Evolutionary conservation across 1,140 invertebrate species (phyloP).

Genomic region (Dinothrombium tinctorium): DNA sequence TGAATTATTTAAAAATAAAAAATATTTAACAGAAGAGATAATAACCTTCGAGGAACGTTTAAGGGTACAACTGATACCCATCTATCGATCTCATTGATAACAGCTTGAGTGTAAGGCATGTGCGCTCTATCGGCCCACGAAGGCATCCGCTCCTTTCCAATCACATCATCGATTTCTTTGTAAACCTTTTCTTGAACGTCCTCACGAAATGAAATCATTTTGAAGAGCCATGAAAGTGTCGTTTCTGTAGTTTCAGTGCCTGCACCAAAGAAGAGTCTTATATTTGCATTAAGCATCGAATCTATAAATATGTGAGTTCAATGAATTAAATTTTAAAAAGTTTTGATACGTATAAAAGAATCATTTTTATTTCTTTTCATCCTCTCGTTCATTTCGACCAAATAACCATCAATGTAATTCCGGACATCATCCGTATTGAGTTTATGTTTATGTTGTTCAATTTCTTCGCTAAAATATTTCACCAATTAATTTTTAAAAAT

Average conservation of each 20-base stretch:
- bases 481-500: no score
- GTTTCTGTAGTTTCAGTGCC: conserved; percentile 17
- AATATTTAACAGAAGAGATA: no score
- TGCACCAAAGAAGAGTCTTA: conserved; percentile 14
- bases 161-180: conserved; percentile 15
- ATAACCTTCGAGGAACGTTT: conserved; percentile 11
- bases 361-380: neutral
- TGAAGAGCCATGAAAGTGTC: conserved; percentile 14
- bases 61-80: conserved; percentile 13
- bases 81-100: conserved; percentile 14
- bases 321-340: no score
- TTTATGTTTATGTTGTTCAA: conserved; percentile 4
- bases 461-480: neutral
- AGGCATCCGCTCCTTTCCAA: conserved; percentile 13
- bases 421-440: neutral
- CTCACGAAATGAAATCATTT: conserved; percentile 11
- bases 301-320: conserved; percentile 9
- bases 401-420: conserved; percentile 12
- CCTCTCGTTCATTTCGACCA: conserved; percentile 5
- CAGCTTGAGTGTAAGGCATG: conserved; percentile 16
- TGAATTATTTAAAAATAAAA: no score
- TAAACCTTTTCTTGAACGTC: conserved; percentile 15
- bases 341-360: no score
- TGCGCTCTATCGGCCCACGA: conserved; percentile 8
- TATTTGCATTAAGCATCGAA: conserved; percentile 10